phyloP scores from a whole-genome alignment of 2,797 vertebrate species.

The Alosa sapidissima region DNA sequence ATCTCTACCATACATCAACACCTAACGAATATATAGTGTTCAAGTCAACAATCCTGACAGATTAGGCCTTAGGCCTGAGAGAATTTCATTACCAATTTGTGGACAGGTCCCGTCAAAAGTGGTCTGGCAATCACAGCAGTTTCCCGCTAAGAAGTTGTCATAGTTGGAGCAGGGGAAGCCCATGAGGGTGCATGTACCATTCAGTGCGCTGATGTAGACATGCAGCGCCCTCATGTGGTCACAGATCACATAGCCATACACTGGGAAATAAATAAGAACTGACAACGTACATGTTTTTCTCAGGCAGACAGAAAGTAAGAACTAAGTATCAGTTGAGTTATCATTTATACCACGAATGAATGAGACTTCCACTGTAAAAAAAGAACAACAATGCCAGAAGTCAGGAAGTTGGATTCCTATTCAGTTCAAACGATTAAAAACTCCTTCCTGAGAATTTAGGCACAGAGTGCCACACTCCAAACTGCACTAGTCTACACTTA shows the following conservation, averaged over 20 bases:
- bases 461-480: not conserved
- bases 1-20: not conserved
- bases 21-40: not conserved
- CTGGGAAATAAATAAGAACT: conserved; percentile 74
- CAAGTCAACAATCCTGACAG: not conserved
- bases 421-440: not conserved
- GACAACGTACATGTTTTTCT: conserved; percentile 54
- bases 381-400: not conserved
- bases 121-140: conserved; percentile 77
- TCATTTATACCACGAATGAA: not conserved
- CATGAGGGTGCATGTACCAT: conserved; percentile 72
- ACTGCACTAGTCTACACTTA: not conserved
- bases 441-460: not conserved
- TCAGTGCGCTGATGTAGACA: conserved; percentile 87
- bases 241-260: conserved; percentile 88
- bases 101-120: conserved; percentile 81
- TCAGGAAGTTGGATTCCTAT: not conserved
- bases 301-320: conserved; percentile 20
- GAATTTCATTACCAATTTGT: conserved; percentile 78
- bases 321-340: not conserved
- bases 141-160: conserved; percentile 80
- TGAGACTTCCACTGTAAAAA: not conserved
- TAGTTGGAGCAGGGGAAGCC: conserved; percentile 87
- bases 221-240: conserved; percentile 96
- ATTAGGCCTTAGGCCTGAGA: too few species aligned